Evolutionary conservation across 2,888 invertebrate species (phyloP).

Genomic region (Tachina fera): DNA sequence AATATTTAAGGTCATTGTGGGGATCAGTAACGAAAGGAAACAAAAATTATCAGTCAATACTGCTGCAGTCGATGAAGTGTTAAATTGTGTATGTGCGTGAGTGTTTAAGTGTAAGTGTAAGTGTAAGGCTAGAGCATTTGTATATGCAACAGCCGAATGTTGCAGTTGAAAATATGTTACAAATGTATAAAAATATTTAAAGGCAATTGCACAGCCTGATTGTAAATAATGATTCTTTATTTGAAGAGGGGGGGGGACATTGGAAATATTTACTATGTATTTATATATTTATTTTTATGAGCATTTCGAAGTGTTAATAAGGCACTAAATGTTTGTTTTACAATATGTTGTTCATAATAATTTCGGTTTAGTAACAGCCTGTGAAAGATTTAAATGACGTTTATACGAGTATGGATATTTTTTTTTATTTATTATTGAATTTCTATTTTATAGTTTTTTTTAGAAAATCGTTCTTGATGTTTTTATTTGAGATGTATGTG

Average conservation of each 20-base stretch:
- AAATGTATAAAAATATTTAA: conserved; percentile 42
- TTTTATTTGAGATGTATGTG: no score
- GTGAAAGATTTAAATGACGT: conserved; percentile 55
- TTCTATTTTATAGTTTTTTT: background rate
- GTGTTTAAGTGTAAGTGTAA: background rate
- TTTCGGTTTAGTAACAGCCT: conserved; percentile 42
- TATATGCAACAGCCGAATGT: background rate
- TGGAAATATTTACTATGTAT: conserved; percentile 10
- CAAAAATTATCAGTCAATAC: conserved; percentile 7
- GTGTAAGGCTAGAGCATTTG: background rate
- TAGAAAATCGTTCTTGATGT: background rate
- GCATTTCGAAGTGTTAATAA: conserved; percentile 67
- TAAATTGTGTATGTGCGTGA: background rate
- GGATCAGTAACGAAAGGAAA: conserved; percentile 73
- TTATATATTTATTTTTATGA: conserved; percentile 55
- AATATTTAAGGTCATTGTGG: conserved; percentile 78
- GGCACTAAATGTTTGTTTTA: conserved; percentile 58
- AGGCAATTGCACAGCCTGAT: conserved; percentile 54
- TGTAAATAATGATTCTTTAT: conserved; percentile 42
- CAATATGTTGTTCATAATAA: conserved; percentile 33
- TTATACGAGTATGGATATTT: conserved; percentile 11
- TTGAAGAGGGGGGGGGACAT: conserved; percentile 25
- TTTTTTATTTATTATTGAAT: conserved; percentile 34
- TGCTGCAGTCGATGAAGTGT: conserved; percentile 16
- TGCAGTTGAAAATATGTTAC: conserved; percentile 44